Evolutionary conservation across 2,888 invertebrate species (phyloP).

Genomic region (Cosmorhoe ocellata): DNA sequence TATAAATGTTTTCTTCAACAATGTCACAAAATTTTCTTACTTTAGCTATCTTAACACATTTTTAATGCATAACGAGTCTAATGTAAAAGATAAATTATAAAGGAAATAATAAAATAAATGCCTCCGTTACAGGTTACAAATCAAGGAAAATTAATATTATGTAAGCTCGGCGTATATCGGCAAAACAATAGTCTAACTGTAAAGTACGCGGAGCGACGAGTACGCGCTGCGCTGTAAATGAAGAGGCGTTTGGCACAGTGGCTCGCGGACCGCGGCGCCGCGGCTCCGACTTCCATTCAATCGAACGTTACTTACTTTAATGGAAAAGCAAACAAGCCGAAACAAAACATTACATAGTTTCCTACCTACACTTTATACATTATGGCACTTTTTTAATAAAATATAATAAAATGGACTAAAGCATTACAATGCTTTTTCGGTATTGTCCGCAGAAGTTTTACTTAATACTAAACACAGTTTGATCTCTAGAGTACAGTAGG

Average conservation of each 20-base stretch:
- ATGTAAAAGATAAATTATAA: slow-evolving; percentile 13
- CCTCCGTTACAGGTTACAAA: slow-evolving; percentile 34
- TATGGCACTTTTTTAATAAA: slow-evolving; percentile 36
- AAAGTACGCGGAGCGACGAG: no score
- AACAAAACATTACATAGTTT: slow-evolving; percentile 45
- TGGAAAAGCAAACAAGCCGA: slow-evolving; percentile 32
- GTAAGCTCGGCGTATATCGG: slow-evolving; percentile 2
- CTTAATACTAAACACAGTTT: slow-evolving; percentile 46
- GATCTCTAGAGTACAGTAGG: neutral
- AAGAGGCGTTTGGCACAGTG: slow-evolving; percentile 24
- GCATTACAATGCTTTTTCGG: slow-evolving; percentile 11
- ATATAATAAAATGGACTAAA: slow-evolving; percentile 38
- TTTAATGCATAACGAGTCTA: slow-evolving; percentile 19
- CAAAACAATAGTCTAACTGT: slow-evolving; percentile 22
- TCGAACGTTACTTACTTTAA: no score
- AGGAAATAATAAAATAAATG: slow-evolving; percentile 41
- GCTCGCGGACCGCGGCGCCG: neutral
- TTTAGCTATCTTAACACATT: slow-evolving; percentile 34
- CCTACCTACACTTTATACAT: slow-evolving; percentile 64
- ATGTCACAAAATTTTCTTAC: slow-evolving; percentile 42
- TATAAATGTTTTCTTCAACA: neutral
- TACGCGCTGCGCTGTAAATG: slow-evolving; percentile 42
- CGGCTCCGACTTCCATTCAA: no score
- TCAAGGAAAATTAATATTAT: neutral
- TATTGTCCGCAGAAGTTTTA: slow-evolving; percentile 52